Base-by-base conservation (phyloP, 2,888 invertebrate species). In the Ecliptopera silaceata region DNA sequence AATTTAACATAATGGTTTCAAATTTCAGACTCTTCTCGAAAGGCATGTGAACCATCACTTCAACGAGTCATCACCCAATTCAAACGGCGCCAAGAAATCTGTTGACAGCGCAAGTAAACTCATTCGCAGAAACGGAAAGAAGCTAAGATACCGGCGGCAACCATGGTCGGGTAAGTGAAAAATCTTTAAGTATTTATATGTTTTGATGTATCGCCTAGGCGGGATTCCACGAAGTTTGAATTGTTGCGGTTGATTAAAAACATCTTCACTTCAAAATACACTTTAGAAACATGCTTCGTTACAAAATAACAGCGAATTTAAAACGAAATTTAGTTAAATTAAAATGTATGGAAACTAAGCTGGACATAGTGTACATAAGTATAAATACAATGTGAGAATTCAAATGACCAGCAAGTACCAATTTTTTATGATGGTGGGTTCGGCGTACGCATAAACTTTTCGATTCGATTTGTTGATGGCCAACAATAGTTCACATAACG, bases 21-120 rank as follows among this genome's bases (percentile, higher is more conserved):
- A 42, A 52, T 93, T 93, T 31, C 92, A 96, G 96, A 93, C 93
- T 59, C 94, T 97, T 59, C 89, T 98, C 70, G 97, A 98, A 85
- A 93, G 98, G 71, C 98, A 99, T 79, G 97, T 98, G 48, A 98
- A 98, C 89, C 94, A 96, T 73, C 98, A 98, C 84, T 98, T 98
- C 89, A 92, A 93, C 69, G 95, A 95, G 74, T 86, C 88, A 20
- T 92, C 92, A 41, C 82, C 88, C 3, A 93, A 91, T 76, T 91
- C 93, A 54, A 93, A 93, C 63, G 86, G 91, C 41, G 81, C 92
- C 51, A 95, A 95, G 84, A 95, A 96, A 75, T 93, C 95, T 45
- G 92, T 95, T 18, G 95, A 95, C 59, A 95, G 95, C 68, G 86
- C 91, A 5, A 92, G 94, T 45, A 98, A 98, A 80, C 91, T 97